Evolutionary conservation across 1,140 invertebrate genomes (phyloP).

Genomic region (Agraylea sexmaculata): DNA sequence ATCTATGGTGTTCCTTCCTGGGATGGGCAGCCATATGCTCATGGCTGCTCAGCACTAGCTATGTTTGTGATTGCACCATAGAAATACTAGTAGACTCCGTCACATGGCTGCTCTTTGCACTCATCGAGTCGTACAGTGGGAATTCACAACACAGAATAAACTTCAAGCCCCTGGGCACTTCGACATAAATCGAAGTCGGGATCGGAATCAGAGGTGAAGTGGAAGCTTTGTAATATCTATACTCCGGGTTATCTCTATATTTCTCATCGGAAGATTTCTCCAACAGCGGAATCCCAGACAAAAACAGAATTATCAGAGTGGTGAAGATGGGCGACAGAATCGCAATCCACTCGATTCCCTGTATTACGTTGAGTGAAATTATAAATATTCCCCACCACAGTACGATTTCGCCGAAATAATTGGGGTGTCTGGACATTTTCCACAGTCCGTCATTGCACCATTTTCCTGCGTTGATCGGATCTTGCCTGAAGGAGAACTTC

Average conservation of each 20-base stretch:
- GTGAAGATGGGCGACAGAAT: constrained; percentile 83
- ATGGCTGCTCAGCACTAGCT: constrained; percentile 55
- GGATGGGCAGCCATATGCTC: constrained; percentile 30
- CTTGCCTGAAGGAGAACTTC: constrained; percentile 79
- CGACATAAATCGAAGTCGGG: constrained; percentile 69
- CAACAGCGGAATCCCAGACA: constrained; percentile 75
- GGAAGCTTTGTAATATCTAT: constrained; percentile 72
- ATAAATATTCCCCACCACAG: constrained; percentile 91
- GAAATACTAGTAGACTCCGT: constrained; percentile 64
- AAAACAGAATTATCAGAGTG: constrained; percentile 75
- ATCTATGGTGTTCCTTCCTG: constrained; percentile 13
- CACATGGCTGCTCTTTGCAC: constrained; percentile 50
- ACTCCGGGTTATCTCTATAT: constrained; percentile 72
- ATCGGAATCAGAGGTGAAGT: constrained; percentile 81
- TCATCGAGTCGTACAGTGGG: constrained; percentile 69
- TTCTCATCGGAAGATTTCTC: constrained; percentile 78
- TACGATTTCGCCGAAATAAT: constrained; percentile 90
- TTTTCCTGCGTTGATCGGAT: constrained; percentile 76
- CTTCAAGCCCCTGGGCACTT: constrained; percentile 70
- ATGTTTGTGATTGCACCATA: constrained; percentile 61
- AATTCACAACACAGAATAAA: constrained; percentile 77
- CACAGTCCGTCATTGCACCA: constrained; percentile 86
- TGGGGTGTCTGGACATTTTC: constrained; percentile 83
- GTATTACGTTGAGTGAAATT: constrained; percentile 75
- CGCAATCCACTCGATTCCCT: constrained; percentile 68